Base-by-base conservation (phyloP, 1,140 invertebrate species). In the Plectus sambesii region DNA sequence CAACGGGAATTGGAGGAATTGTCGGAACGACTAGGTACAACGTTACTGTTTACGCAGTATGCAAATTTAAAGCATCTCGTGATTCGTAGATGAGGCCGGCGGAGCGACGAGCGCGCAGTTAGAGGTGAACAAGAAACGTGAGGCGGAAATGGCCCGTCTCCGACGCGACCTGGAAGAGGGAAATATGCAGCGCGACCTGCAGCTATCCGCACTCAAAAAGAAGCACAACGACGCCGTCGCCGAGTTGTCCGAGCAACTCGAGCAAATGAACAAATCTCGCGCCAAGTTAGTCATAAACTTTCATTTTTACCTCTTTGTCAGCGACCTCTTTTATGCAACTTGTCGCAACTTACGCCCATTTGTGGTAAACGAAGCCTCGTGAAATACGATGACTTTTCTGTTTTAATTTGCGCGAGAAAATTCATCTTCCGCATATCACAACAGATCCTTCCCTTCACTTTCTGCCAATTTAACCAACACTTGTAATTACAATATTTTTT, bases 41-140 rank as follows among this genome's bases (percentile, higher is more conserved):
- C n/a, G n/a, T n/a, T n/a, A n/a, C n/a, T n/a, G n/a, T n/a, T n/a
- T n/a, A n/a, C n/a, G n/a, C n/a, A n/a, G n/a, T n/a, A n/a, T n/a
- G n/a, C n/a, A n/a, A n/a, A n/a, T n/a, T n/a, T n/a, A n/a, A n/a
- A n/a, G n/a, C n/a, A n/a, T n/a, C n/a, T n/a, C n/a, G n/a, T n/a
- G n/a, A n/a, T n/a, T n/a, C n/a, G n/a, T n/a, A 40, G 39, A 40
- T 8, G 39, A 40, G 17, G 58, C n/a, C 46, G 36, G n/a, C 44
- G 56, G 90, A 74, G 90, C 89, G 56, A 96, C 90, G 50, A 85
- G 87, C 40, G 87, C 89, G 58, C 90, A 97, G 77, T 85, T 94
- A 71, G 92, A 97, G 72, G 80, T 96, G 61, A 96, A 96, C 81
- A 96, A 96, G 80, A 94, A 96, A 76, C 83, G 90, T 58, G 90